Conservation (phyloP, 2,888 invertebrate species). For the Polymixis flavicincta region DNA sequence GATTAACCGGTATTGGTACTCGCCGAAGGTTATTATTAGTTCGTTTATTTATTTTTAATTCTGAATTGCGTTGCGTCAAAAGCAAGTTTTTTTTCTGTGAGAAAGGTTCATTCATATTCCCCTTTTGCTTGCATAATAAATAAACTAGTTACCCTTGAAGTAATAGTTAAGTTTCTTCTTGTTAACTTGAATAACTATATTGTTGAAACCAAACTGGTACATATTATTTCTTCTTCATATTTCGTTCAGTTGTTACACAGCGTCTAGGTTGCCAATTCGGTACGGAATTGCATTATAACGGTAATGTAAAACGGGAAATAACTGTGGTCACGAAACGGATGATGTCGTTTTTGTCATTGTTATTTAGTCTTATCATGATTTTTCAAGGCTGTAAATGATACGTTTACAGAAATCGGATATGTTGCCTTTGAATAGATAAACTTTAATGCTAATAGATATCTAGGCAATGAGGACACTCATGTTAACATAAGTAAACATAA, state of each 20-base stretch:
- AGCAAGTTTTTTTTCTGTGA: constrained; percentile 46
- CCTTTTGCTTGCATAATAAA: constrained; percentile 54
- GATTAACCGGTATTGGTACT: constrained; percentile 55
- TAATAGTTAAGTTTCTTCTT: constrained; percentile 33
- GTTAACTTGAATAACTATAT: constrained; percentile 13
- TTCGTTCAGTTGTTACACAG: constrained; percentile 62
- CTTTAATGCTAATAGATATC: constrained; percentile 48
- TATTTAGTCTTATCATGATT: constrained; percentile 73
- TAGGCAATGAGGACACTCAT: constrained; percentile 74
- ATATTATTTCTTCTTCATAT: constrained; percentile 44
- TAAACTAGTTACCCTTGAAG: constrained; percentile 52
- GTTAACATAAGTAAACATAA: constrained; percentile 59
- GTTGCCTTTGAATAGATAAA: constrained; percentile 59
- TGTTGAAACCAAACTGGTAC: constrained; percentile 22
- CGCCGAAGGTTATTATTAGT: constrained; percentile 42
- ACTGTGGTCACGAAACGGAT: constrained; percentile 79
- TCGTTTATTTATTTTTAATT: constrained; percentile 46
- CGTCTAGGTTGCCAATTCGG: constrained; percentile 70
- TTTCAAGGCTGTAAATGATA: constrained; percentile 70
- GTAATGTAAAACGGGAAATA: constrained; percentile 81
- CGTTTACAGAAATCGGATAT: constrained; percentile 51
- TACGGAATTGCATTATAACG: constrained; percentile 77
- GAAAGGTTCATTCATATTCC: constrained; percentile 47
- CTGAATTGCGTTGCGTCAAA: constrained; percentile 44
- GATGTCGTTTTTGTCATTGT: constrained; percentile 78